These are phyloP conservation scores for Laupala kohalensis DNA, from an alignment of 1,140 invertebrate genomes.

Conservation along the genomic window DNA sequence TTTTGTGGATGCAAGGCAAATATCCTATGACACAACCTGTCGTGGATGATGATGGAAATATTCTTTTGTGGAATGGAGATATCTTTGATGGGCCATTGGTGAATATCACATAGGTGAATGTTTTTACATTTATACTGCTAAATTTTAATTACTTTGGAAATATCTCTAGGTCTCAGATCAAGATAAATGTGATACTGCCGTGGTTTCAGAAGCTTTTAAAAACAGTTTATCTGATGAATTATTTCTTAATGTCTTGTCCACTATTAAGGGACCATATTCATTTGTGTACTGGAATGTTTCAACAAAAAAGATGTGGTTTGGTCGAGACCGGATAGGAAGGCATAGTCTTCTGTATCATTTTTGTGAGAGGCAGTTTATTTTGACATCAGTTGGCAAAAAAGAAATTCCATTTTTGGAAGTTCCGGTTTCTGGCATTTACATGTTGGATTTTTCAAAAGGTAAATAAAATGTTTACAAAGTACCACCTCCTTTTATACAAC, in stretches of 20 bases:
- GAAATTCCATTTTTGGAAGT: constrained; percentile 48
- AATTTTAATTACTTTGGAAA: not conserved
- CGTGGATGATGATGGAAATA: constrained; percentile 35
- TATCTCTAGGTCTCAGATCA: constrained; percentile 22
- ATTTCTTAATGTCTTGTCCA: constrained; percentile 24
- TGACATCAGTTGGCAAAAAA: constrained; percentile 46
- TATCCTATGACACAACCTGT: constrained; percentile 42
- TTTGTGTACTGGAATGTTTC: constrained; percentile 63
- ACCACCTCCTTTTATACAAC: not conserved
- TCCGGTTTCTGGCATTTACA: constrained; percentile 57
- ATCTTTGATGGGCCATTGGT: constrained; percentile 41
- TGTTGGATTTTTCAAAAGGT: constrained; percentile 33
- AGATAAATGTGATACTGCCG: constrained; percentile 16
- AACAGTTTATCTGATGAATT: constrained; percentile 23
- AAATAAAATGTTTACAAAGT: not conserved
- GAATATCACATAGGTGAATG: not conserved
- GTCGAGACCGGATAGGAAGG: constrained; percentile 71
- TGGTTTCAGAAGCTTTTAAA: constrained; percentile 8
- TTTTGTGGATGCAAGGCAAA: constrained; percentile 58
- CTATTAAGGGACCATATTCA: constrained; percentile 68
- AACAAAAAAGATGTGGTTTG: constrained; percentile 57
- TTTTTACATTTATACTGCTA: too few relatives aligned
- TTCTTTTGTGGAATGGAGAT: constrained; percentile 73
- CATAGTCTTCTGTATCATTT: constrained; percentile 53
- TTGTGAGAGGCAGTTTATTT: constrained; percentile 27